phyloP scores from a whole-genome alignment of 2,797 vertebrate species.

The Alcedo quadribrachys region DNA sequence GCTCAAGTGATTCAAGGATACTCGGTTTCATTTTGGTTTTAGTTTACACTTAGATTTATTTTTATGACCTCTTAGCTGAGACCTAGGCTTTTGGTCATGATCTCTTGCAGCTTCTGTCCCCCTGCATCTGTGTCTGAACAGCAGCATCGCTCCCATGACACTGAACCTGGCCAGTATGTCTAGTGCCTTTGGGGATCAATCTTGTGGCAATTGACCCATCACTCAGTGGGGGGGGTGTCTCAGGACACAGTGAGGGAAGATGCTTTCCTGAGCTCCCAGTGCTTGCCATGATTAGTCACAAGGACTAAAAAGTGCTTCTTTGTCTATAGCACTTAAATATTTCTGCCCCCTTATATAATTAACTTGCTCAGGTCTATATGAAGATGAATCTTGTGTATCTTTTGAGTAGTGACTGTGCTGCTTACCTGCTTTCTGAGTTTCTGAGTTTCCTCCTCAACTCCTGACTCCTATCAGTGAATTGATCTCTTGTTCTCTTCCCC shows the following conservation, averaged over 20 bases:
- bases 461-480: neutral
- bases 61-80: neutral
- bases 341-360: neutral
- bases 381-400: neutral
- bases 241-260: neutral
- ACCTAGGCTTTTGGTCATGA: neutral
- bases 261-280: neutral
- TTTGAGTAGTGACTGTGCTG: neutral
- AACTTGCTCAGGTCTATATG: neutral
- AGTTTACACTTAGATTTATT: neutral
- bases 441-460: neutral
- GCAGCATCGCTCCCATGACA: neutral
- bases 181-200: fast-evolving
- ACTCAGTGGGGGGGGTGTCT: neutral
- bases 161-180: neutral
- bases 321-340: neutral
- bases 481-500: neutral
- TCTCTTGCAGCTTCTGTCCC: neutral
- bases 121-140: neutral
- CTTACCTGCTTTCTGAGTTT: neutral
- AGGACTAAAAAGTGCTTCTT: neutral
- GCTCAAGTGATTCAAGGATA: neutral
- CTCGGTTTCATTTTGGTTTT: neutral
- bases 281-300: neutral
- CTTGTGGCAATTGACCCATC: neutral